Base-by-base conservation (phyloP, 2,113 vertebrate genomes). In the Saccopteryx bilineata region DNA sequence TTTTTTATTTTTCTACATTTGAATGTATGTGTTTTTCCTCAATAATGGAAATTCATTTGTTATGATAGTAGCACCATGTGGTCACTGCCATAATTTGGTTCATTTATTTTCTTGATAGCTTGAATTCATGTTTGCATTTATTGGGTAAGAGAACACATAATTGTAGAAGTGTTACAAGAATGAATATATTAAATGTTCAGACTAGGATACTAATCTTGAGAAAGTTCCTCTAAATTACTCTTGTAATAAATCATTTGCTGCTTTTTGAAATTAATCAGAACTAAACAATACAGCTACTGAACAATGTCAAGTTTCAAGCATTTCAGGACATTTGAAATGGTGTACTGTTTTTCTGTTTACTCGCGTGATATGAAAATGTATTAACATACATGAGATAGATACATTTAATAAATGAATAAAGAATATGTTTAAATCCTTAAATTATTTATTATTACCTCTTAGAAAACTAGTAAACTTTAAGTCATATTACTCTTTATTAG, bases 41-140 rank as follows among this genome's bases (percentile, higher is more conserved):
- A 85, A 50, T 65, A 8, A 94, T 60, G 7, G 28, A 31, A 46
- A 93, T 90, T 93, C 23, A 90, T 83, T 90, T 71, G 52, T 82
- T 89, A 46, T 74, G 52, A 94, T 74, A 52, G 58, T 80, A n/a
- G 1, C 33, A 87, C 94, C 31, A 39, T 6, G 26, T 91, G 89
- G 54, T 93, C 91, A 95, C 31, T 80, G 63, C 7, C 31, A 94
- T 83, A 46, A 71, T 90, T 85, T 80, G 33, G 71, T 93, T 93
- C 78, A 94, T 85, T 94, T 94, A 58, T 65, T 94, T 94, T 9
- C 54, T 94, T 81, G 61, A 87, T 76, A 74, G 23, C 14, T 96
- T 68, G 66, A 24, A 63, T 28, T 39, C 24, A 15, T 48, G 39
- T 84, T 69, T 93, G 31, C 39, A 48, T 75, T 86, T 83, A 83